Evolutionary conservation across 2,113 vertebrate genomes (phyloP).

Genomic region (Mesocricetus auratus): DNA sequence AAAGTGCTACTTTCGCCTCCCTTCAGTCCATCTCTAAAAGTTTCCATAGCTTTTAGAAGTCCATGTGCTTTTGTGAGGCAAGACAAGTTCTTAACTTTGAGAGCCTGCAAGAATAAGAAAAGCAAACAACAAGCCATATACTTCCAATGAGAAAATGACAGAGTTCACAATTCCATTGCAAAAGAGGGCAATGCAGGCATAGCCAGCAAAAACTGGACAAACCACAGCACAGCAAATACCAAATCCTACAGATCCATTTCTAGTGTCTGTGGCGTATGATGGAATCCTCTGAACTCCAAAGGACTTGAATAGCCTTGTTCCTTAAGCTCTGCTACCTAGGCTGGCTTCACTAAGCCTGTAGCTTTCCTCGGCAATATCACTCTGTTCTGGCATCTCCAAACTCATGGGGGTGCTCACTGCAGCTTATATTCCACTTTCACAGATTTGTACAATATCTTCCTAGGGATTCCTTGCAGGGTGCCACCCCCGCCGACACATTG

Average conservation of each 20-base stretch:
- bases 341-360: neutral
- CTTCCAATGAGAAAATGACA: neutral
- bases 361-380: neutral
- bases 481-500: neutral
- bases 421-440: neutral
- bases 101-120: neutral
- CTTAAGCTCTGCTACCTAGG: neutral
- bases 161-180: neutral
- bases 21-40: too few relatives aligned
- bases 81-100: neutral
- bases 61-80: too few relatives aligned
- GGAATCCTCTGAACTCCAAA: neutral
- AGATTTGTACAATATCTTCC: neutral
- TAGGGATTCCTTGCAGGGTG: neutral
- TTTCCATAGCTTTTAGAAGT: neutral
- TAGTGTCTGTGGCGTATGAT: neutral
- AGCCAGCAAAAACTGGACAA: neutral
- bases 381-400: neutral
- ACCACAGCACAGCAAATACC: neutral
- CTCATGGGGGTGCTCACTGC: rapidly evolving
- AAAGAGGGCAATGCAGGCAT: neutral
- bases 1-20: neutral
- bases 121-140: neutral
- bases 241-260: neutral
- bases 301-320: neutral